Base-by-base conservation (phyloP, 1,140 invertebrate species). In the Heliconius himera region DNA sequence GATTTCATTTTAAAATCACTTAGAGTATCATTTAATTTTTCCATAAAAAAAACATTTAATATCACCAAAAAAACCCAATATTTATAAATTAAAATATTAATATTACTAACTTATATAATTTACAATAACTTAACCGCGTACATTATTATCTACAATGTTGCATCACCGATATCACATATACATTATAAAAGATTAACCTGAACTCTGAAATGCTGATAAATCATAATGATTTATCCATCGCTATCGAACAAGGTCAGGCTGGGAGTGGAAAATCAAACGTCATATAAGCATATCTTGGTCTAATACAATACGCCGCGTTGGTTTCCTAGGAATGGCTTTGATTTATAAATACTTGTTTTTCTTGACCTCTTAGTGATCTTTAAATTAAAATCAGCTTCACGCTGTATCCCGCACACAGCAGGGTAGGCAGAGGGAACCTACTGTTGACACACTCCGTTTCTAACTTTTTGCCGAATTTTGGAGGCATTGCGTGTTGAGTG, bases 161-260 rank as follows among this genome's bases (percentile, higher is more conserved):
- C 26, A 66, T 60, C 60, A 66, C 11, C 22, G 60, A 11, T 66
- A 66, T 66, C 60, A 16, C 29, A 66, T 66, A 66, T 66, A 56
- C n/a, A 22, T 56, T 56, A 66, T 66, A 29, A 66, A 66, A 66
- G 22, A 66, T 66, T n/a, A 75, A 60, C 33, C 74, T 54, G 54
- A 75, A 75, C 73, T 75, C 49, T 60, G 72, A 76, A 74, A 81
- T 77, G 60, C 60, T 66, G 22, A 85, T 85, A 81, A 83, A 82
- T 83, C 84, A 85, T 81, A 76, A 80, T 85, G 83, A 85, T 82
- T 81, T 81, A 85, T 82, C 79, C 78, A 74, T 80, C 70, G 80
- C 33, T 49, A 70, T 76, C 70, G 78, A 36, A 73, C 84, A 85
- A 85, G 84, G 81, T 84, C 81, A 76, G 66, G 54, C 76, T 60